A percentile compares a stretch with the other conserved stretches of the same genome.
Conservation (phyloP, 2,888 invertebrate genomes). For the Thecocarcelia acutangulata region DNA sequence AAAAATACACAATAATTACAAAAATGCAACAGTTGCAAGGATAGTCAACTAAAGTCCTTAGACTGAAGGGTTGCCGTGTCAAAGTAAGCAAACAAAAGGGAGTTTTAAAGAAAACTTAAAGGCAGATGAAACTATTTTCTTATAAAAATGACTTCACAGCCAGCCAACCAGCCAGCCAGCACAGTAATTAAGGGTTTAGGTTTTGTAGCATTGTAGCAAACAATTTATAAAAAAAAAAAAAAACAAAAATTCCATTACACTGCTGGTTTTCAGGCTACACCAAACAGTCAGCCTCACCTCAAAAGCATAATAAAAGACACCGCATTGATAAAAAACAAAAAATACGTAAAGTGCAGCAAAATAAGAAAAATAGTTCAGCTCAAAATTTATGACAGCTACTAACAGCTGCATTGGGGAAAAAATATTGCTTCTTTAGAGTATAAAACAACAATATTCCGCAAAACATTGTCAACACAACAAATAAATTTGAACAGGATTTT, state of each 20-base stretch:
- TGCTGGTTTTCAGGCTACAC: neutral
- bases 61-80: neutral
- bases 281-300: slow-evolving; percentile 7
- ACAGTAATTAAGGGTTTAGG: slow-evolving; percentile 23
- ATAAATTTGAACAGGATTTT: slow-evolving; percentile 20
- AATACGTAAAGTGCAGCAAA: neutral
- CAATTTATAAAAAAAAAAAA: neutral
- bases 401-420: slow-evolving; percentile 39
- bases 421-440: slow-evolving; percentile 10
- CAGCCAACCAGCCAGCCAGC: too few species aligned
- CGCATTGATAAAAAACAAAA: slow-evolving; percentile 7
- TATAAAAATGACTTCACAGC: neutral
- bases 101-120: slow-evolving; percentile 28
- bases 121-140: slow-evolving; percentile 41
- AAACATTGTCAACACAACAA: neutral
- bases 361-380: slow-evolving; percentile 36
- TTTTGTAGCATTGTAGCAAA: neutral
- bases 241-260: neutral
- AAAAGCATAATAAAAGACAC: neutral
- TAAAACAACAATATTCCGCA: neutral
- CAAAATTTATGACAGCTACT: slow-evolving; percentile 33
- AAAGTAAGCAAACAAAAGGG: neutral
- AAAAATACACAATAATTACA: slow-evolving; percentile 41
- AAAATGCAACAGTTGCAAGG: slow-evolving; percentile 59
- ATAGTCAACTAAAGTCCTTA: slow-evolving; percentile 7